Conservation (phyloP, 2,113 vertebrate species). For the Gasterosteus aculeatus region DNA sequence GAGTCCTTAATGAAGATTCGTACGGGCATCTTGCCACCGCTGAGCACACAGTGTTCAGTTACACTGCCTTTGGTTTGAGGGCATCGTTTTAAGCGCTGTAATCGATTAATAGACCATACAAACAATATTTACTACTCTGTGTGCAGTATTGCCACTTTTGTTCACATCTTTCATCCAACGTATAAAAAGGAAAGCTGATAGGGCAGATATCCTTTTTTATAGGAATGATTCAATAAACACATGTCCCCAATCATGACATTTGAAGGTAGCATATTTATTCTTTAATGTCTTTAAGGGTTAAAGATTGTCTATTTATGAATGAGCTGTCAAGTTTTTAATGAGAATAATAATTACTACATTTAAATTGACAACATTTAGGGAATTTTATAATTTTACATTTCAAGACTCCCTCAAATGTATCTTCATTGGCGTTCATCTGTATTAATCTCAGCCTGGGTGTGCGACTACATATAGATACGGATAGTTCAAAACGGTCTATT, state of each 20-base stretch:
- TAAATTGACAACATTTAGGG: too few species aligned
- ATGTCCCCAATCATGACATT: not conserved
- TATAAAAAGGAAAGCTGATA: not conserved
- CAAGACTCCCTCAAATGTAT: not conserved
- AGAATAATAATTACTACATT: not conserved
- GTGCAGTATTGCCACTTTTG: not conserved
- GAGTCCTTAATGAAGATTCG: not conserved
- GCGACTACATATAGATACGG: too few species aligned
- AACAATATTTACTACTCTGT: not conserved
- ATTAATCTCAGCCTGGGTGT: too few species aligned
- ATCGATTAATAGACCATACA: not conserved
- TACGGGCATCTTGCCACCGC: not conserved
- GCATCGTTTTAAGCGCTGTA: not conserved
- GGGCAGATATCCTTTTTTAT: not conserved
- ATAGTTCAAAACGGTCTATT: too few species aligned
- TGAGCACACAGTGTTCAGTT: not conserved
- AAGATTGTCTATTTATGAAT: not conserved
- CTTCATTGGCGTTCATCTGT: not conserved
- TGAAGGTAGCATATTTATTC: not conserved
- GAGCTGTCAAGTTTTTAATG: not conserved
- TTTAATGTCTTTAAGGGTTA: not conserved
- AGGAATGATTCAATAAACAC: not conserved
- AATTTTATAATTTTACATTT: not conserved
- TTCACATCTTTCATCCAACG: not conserved
- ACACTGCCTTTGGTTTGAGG: not conserved